Percentiles rank a stretch among this genome's conserved stretches.
Conservation (phyloP, 2,888 invertebrate genomes). For the Lasius platythorax region DNA sequence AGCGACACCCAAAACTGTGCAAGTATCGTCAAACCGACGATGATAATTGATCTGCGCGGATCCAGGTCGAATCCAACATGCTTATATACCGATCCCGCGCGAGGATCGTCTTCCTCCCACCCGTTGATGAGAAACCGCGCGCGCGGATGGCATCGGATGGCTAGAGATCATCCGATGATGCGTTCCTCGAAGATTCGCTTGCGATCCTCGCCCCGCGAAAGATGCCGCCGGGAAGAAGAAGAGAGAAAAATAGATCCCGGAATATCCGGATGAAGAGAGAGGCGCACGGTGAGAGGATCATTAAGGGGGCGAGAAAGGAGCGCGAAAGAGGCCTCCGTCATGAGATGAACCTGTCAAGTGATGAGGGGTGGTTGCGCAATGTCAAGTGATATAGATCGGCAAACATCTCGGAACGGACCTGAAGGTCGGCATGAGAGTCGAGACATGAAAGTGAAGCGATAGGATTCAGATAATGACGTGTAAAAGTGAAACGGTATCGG, state of each 20-base stretch:
- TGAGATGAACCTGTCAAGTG: conserved; percentile 42
- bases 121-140: conserved; percentile 57
- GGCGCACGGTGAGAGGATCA: neutral
- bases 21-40: conserved; percentile 70
- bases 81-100: conserved; percentile 72
- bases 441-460: conserved; percentile 78
- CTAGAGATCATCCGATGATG: conserved; percentile 68
- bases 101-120: conserved; percentile 82
- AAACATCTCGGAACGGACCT: conserved; percentile 70
- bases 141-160: conserved; percentile 60
- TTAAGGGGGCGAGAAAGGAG: conserved; percentile 1
- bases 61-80: conserved; percentile 69
- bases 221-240: neutral
- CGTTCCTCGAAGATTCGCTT: conserved; percentile 70
- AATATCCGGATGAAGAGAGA: conserved; percentile 20
- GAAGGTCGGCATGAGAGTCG: conserved; percentile 81
- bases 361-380: conserved; percentile 67
- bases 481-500: conserved; percentile 16
- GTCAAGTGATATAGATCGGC: conserved; percentile 80
- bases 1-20: conserved; percentile 26
- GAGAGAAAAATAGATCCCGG: conserved; percentile 19
- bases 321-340: neutral
- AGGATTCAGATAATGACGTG: conserved; percentile 31
- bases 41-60: conserved; percentile 75
- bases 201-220: conserved; percentile 31